Percentiles rank a stretch among this genome's conserved stretches.
These are phyloP conservation scores for Onychomys leucogaster DNA, from an alignment of 2,797 vertebrate species.

Conservation along the genomic window DNA sequence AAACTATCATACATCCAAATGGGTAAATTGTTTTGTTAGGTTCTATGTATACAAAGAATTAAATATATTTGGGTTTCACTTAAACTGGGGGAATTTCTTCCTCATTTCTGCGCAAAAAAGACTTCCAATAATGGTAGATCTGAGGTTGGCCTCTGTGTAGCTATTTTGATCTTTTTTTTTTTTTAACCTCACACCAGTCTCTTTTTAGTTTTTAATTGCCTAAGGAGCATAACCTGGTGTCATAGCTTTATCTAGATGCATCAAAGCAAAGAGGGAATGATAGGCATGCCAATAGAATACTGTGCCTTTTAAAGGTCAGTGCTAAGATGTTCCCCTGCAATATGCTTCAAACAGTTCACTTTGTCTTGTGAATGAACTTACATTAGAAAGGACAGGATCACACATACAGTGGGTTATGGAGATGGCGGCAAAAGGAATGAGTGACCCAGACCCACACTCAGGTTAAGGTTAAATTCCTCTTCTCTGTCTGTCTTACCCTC, in stretches of 20 bases:
- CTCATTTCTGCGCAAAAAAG: constrained; percentile 4
- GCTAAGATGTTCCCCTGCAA: constrained; percentile 5
- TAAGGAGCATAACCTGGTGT: constrained; percentile 20
- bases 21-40: neutral
- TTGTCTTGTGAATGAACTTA: constrained; percentile 23
- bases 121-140: neutral
- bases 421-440: neutral
- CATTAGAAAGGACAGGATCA: neutral
- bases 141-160: neutral
- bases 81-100: constrained; percentile 7
- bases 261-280: constrained; percentile 25
- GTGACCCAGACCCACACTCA: neutral
- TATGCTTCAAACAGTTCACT: constrained; percentile 40
- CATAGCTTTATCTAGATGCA: constrained; percentile 17
- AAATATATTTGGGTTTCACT: constrained; percentile 36
- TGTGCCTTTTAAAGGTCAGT: constrained; percentile 69
- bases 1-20: neutral
- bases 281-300: constrained; percentile 4
- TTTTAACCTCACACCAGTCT: neutral
- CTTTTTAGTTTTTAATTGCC: constrained; percentile 64
- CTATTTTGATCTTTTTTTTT: neutral
- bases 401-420: neutral
- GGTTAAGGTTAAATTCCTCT: neutral
- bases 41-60: constrained; percentile 27
- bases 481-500: neutral